Evolutionary conservation across 2,888 invertebrate species (phyloP).

Genomic region (Synanthedon myopaeformis): DNA sequence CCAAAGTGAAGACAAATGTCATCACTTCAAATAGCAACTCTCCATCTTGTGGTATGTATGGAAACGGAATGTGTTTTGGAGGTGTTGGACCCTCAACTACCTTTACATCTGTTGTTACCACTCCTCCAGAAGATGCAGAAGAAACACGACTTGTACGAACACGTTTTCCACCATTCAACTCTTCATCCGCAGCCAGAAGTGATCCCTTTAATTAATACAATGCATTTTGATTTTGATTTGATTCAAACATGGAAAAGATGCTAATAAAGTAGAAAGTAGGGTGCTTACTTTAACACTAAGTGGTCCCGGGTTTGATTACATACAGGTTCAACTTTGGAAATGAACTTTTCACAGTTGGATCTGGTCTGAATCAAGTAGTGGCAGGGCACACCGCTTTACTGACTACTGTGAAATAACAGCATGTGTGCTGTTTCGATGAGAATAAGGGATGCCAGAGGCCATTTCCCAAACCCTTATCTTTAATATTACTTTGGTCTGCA

Average conservation of each 20-base stretch:
- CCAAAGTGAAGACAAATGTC: constrained; percentile 83
- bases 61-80: constrained; percentile 86
- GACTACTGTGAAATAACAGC: no score
- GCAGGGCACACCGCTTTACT: no score
- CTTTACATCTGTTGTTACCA: constrained; percentile 26
- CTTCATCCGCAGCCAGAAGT: constrained; percentile 38
- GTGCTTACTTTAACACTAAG: no score
- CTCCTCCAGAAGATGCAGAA: constrained; percentile 11
- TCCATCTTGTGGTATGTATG: constrained; percentile 81
- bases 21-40: constrained; percentile 88
- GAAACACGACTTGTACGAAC: constrained; percentile 27
- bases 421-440: no score
- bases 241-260: neutral
- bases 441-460: no score
- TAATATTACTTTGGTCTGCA: no score
- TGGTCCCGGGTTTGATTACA: no score
- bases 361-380: no score
- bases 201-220: neutral
- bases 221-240: neutral
- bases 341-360: no score
- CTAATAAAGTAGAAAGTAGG: no score
- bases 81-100: constrained; percentile 56
- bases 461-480: no score
- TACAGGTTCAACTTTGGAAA: no score
- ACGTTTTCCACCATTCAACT: constrained; percentile 40